Base-by-base conservation (phyloP, 2,797 vertebrate genomes). In the Spondyliosoma cantharus region DNA sequence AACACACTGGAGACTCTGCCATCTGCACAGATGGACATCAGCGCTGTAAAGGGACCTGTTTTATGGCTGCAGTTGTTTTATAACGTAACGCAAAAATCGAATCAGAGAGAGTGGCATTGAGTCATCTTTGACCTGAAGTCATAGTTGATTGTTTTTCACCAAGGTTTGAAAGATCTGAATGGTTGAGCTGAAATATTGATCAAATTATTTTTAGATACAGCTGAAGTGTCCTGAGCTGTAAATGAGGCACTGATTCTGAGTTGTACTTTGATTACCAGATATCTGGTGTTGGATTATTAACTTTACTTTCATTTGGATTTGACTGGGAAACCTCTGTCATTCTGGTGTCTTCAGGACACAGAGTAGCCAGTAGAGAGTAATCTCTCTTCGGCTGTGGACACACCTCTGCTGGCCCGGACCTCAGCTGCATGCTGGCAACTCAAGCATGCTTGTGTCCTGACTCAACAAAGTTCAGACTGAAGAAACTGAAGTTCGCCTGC, bases 1-100 rank as follows among this genome's bases (percentile, higher is more conserved):
- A 86, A 74, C 81, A 82, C 73, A 61, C 74, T 37, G 45, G 79
- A 78, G 86, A 85, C 58, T 64, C 46, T 73, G 79, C 86, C 85
- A 91, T 90, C 88, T 90, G 89, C 76, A 80, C 80, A 92, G 82
- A 81, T 68, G 88, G 89, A 89, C 88, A 80, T 82, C 59, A 63
- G 43, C 0, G 22, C 77, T 73, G 77, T 85, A 81, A 89, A 85
- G 83, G 52, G 73, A 82, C 69, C 48, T 74, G 45, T 76, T 83
- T 84, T 85, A 80, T 74, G 64, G 70, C 69, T 65, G 29, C 75
- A 19, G 62, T 76, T 66, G 63, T 67, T 84, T 84, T 58, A 82
- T 81, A 72, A 78, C 6, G 3, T 42, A 43, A 64, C 24, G 17
- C 76, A 37, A 62, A 85, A 78, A 75, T 79, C 20, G 50, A 85